These are phyloP conservation scores for Notodonta dromedarius DNA, from an alignment of 2,888 invertebrate genomes.

Conservation along the genomic window DNA sequence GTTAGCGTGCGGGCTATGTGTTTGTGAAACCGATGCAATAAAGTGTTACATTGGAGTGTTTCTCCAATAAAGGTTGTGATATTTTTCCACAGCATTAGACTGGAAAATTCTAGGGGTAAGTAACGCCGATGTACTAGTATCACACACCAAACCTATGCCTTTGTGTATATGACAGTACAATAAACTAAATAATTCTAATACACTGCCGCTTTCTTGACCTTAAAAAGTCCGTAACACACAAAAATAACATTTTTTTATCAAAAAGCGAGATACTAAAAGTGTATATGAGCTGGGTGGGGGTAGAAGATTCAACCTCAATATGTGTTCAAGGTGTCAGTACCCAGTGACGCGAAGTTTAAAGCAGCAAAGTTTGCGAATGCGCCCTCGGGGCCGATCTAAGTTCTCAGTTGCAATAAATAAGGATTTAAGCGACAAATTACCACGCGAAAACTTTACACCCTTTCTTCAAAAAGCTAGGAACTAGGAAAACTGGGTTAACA, in stretches of 20 bases:
- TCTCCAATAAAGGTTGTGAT: neutral
- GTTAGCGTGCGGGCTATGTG: constrained; percentile 42
- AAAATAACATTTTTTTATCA: too few relatives aligned
- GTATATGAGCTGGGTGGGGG: neutral
- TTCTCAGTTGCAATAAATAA: constrained; percentile 82
- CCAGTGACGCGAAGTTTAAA: constrained; percentile 79
- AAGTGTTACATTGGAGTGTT: constrained; percentile 21
- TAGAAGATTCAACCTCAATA: constrained; percentile 77
- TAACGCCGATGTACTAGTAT: too few relatives aligned
- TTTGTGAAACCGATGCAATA: constrained; percentile 32
- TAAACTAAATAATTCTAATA: too few relatives aligned
- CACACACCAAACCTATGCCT: too few relatives aligned
- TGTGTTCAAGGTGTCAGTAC: constrained; percentile 79
- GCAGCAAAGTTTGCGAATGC: constrained; percentile 78
- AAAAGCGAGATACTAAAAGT: neutral
- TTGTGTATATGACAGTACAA: too few relatives aligned
- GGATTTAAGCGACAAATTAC: constrained; percentile 84
- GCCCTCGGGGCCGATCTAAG: constrained; percentile 79
- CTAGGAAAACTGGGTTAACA: constrained; percentile 65
- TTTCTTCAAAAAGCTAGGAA: constrained; percentile 70
- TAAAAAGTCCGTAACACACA: too few relatives aligned
- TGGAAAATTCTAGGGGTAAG: too few relatives aligned
- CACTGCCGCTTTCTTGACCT: too few relatives aligned
- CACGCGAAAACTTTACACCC: constrained; percentile 77
- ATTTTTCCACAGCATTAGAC: too few relatives aligned